Evolutionary conservation across 1,140 invertebrate genomes (phyloP).

Genomic region (Pissodes strobi): DNA sequence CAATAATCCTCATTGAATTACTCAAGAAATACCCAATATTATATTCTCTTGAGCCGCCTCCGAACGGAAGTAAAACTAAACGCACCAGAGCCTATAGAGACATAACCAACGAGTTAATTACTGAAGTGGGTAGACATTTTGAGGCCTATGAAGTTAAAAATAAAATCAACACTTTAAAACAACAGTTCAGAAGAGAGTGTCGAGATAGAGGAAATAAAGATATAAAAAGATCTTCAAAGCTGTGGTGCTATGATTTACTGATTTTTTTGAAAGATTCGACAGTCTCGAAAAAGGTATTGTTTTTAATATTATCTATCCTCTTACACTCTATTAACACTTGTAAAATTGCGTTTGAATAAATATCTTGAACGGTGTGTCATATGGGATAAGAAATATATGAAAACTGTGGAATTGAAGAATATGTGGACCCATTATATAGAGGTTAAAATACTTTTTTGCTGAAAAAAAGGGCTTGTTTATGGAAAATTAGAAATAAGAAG

Average conservation of each 20-base stretch:
- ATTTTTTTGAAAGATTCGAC: conserved; percentile 24
- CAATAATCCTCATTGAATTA: conserved; percentile 28
- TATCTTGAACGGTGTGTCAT: neutral
- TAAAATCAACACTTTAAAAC: conserved; percentile 37
- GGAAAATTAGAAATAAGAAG: neutral
- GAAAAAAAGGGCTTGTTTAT: neutral
- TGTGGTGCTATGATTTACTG: conserved; percentile 41
- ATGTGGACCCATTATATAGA: neutral
- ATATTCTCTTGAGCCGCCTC: conserved; percentile 12
- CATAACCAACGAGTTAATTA: conserved; percentile 31
- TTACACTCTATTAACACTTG: neutral
- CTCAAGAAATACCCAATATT: conserved; percentile 35
- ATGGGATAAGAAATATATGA: no score
- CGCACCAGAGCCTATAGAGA: conserved; percentile 23
- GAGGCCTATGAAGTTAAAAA: conserved; percentile 25
- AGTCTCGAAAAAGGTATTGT: neutral
- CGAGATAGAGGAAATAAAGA: conserved; percentile 20
- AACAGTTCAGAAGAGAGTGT: conserved; percentile 34
- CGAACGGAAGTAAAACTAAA: conserved; percentile 15
- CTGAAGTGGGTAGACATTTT: conserved; percentile 34
- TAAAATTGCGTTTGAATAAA: conserved; percentile 5
- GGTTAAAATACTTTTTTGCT: neutral
- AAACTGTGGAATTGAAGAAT: no score
- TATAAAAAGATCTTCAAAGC: conserved; percentile 9
- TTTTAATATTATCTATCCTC: neutral